These are phyloP conservation scores for Scalopus aquaticus DNA, from an alignment of 2,113 vertebrate species.

Conservation along the genomic window DNA sequence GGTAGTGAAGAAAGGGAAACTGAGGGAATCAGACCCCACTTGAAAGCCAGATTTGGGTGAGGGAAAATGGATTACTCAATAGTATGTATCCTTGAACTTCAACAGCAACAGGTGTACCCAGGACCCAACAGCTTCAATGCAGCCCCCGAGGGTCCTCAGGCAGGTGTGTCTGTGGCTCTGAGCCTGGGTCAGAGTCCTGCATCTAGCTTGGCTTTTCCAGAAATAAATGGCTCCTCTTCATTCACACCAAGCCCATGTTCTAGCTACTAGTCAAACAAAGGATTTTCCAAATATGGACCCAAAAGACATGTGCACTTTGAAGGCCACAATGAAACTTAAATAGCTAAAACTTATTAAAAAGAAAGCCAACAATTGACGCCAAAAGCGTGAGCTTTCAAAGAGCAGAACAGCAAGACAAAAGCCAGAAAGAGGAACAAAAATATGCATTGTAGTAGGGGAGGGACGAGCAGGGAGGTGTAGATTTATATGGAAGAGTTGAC, in stretches of 20 bases:
- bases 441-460: slow-evolving; percentile 77
- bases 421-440: slow-evolving; percentile 76
- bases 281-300: slow-evolving; percentile 54
- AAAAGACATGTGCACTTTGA: slow-evolving; percentile 53
- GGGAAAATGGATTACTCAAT: neutral
- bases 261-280: slow-evolving; percentile 66
- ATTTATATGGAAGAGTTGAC: slow-evolving; percentile 85
- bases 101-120: neutral
- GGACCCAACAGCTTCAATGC: neutral
- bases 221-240: slow-evolving; percentile 61
- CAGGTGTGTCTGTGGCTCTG: neutral
- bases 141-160: neutral
- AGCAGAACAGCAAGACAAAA: slow-evolving; percentile 72
- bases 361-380: slow-evolving; percentile 51
- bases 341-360: slow-evolving; percentile 69
- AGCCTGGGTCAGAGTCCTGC: neutral
- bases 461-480: slow-evolving; percentile 72
- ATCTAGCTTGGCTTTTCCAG: neutral
- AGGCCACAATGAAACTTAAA: slow-evolving; percentile 35
- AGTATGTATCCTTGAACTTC: neutral
- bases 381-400: slow-evolving; percentile 57
- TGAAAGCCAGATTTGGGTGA: neutral
- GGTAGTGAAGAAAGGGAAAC: neutral
- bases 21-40: neutral
- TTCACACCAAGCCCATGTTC: slow-evolving; percentile 4